Base-by-base conservation (phyloP, 1,140 invertebrate species). In the Lycorma delicatula region DNA sequence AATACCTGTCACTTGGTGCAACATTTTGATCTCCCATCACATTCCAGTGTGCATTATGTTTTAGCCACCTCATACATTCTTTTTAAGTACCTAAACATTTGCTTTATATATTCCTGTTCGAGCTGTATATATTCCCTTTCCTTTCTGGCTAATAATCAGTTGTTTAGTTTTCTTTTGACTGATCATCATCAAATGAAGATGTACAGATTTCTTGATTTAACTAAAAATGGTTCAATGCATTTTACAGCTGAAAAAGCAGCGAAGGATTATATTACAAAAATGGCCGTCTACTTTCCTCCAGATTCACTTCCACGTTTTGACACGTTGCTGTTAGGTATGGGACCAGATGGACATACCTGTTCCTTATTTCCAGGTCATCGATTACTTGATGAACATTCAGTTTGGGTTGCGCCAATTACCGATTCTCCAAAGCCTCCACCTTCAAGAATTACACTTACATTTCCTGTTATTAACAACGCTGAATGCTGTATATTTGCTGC, bases 271-370 rank as follows among this genome's bases (percentile, higher is more conserved):
- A 79, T 78, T 54, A 74, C 81, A 64, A 74, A 87, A 72, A 74
- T 87, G 65, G 74, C 71, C 27, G 65, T 75, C 20, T 80, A 80
- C 62, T 88, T 90, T 65, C 69, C 77, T 54, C 74, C 76, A 13
- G 71, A 77, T 26, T 61, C 62, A n/a, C 63, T 81, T 18, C 91
- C 85, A 38, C 73, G 72, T 54, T 96, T 98, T 74, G 92, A 98
- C 72, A 66, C 97, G 16, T 72, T 98, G 1, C 72, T 99, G 6
- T 72, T 99, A 12, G 97, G 97, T 18, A 86, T 98, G 80, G 97
- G 97, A 0, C 95, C 94, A 13, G 97, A 99, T 78, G 97, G 97
- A 1, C 97, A 99, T 71, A 99, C 95, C 0, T 98, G 95, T 66
- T 98, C 95, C 0, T 72, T 99, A 9, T 99, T 99, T 74, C 97